Conservation (phyloP, 2,113 vertebrate genomes). For the Triplophysa rosa region DNA sequence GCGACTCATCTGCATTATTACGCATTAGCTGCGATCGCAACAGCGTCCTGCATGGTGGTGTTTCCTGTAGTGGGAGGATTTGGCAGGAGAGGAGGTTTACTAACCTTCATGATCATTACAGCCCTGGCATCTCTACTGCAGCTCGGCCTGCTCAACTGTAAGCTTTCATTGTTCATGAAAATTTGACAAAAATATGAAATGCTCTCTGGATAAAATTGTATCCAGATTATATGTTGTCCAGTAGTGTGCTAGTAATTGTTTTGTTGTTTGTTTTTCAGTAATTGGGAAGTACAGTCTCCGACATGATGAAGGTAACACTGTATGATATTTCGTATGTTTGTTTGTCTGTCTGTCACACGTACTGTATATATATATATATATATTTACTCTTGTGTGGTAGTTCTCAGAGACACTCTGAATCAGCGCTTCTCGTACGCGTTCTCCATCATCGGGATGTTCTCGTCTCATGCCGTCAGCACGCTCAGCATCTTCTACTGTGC, state of each 20-base stretch:
- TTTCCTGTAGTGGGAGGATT: slow-evolving; percentile 86
- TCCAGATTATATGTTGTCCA: no score
- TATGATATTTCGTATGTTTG: background rate
- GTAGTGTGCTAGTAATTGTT: background rate
- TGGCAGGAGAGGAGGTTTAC: slow-evolving; percentile 89
- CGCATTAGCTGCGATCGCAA: slow-evolving; percentile 88
- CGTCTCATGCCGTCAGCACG: slow-evolving; percentile 91
- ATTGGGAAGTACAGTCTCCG: slow-evolving; percentile 97
- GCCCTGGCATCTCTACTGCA: slow-evolving; percentile 92
- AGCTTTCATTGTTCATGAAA: slow-evolving; percentile 41
- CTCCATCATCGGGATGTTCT: slow-evolving; percentile 98
- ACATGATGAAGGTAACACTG: slow-evolving; percentile 85
- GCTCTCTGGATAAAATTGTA: no score
- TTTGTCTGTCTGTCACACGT: no score
- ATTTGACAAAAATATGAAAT: no score
- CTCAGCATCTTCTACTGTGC: slow-evolving; percentile 98
- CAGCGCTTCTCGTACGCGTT: slow-evolving; percentile 92
- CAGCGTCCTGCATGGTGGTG: slow-evolving; percentile 89
- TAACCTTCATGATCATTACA: slow-evolving; percentile 96
- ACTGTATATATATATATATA: no score
- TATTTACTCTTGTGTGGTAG: slow-evolving; percentile 63
- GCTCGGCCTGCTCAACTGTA: slow-evolving; percentile 92
- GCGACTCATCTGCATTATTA: slow-evolving; percentile 88
- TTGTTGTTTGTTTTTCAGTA: slow-evolving; percentile 71
- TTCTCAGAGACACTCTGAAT: slow-evolving; percentile 89